Percentiles rank a stretch among this genome's conserved stretches.
Evolutionary conservation across 2,797 vertebrate genomes (phyloP).

Genomic region (Pogonophryne albipinna): DNA sequence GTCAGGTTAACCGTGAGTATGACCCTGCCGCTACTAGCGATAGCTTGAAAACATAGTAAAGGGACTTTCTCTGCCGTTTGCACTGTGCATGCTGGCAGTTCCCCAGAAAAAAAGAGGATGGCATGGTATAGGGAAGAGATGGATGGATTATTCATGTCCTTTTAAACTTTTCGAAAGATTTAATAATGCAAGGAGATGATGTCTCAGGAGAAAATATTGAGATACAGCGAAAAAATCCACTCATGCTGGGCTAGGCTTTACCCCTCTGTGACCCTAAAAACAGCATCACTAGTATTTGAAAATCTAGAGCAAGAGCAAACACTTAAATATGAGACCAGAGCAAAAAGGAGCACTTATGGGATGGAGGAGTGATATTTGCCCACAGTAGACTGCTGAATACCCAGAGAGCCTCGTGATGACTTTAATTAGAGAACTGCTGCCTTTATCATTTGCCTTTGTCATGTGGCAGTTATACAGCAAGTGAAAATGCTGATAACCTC

Average conservation of each 20-base stretch:
- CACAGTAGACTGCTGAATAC: not conserved
- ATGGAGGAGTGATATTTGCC: not conserved
- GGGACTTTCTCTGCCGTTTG: not conserved
- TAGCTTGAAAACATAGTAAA: not conserved
- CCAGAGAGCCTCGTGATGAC: not conserved
- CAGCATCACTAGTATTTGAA: not conserved
- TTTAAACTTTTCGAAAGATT: slow-evolving; percentile 35
- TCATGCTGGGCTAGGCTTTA: slow-evolving; percentile 14
- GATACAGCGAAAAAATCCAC: slow-evolving; percentile 14
- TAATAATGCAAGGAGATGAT: slow-evolving; percentile 27
- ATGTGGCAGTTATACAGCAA: slow-evolving; percentile 5
- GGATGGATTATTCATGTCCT: slow-evolving; percentile 29
- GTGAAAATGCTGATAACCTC: slow-evolving; percentile 3
- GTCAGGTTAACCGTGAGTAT: slow-evolving; percentile 12
- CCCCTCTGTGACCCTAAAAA: slow-evolving; percentile 8
- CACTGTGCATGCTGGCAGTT: slow-evolving; percentile 4
- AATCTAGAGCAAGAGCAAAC: slow-evolving; percentile 16
- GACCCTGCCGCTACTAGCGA: not conserved
- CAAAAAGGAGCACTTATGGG: not conserved
- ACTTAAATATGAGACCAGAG: slow-evolving; percentile 5
- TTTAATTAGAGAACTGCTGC: slow-evolving; percentile 7
- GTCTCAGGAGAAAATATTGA: slow-evolving; percentile 22
- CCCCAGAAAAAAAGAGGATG: not conserved
- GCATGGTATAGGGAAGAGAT: not conserved
- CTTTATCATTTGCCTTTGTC: slow-evolving; percentile 5